These are phyloP conservation scores for Fragum whitleyi DNA, from an alignment of 2,888 invertebrate species.

Conservation along the genomic window DNA sequence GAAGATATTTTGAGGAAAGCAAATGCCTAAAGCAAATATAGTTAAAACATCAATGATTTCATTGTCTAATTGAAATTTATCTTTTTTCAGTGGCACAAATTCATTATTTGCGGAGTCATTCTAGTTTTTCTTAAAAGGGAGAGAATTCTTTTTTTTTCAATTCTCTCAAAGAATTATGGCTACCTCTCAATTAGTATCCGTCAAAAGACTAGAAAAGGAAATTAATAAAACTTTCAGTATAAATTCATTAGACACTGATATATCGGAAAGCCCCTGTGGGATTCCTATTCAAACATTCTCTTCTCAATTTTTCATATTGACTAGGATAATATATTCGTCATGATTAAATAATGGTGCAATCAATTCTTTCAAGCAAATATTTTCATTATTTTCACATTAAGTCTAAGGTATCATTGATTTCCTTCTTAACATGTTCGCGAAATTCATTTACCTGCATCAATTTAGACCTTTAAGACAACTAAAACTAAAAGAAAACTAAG, in stretches of 20 bases:
- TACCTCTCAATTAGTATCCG: constrained; percentile 51
- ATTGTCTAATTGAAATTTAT: too few species aligned
- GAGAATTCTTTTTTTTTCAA: background rate
- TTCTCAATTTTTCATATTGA: background rate
- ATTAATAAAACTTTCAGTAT: constrained; percentile 29
- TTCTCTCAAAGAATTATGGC: background rate
- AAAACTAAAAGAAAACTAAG: too few species aligned
- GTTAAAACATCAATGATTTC: too few species aligned
- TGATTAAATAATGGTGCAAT: background rate
- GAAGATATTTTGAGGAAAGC: too few species aligned
- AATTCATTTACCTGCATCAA: too few species aligned
- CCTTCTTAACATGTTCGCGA: too few species aligned
- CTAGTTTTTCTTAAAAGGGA: constrained; percentile 1
- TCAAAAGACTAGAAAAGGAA: constrained; percentile 46
- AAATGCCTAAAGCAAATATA: too few species aligned
- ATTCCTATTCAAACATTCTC: background rate
- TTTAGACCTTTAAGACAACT: too few species aligned
- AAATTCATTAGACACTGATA: constrained; percentile 23
- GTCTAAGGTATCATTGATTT: too few species aligned
- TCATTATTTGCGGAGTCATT: constrained; percentile 37
- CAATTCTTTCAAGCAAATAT: background rate
- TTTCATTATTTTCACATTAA: too few species aligned
- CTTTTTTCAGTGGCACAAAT: constrained; percentile 40
- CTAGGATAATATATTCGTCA: background rate
- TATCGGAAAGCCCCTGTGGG: background rate